Evolutionary conservation across 2,797 vertebrate genomes (phyloP).

Genomic region (Sebastolobus alascanus): DNA sequence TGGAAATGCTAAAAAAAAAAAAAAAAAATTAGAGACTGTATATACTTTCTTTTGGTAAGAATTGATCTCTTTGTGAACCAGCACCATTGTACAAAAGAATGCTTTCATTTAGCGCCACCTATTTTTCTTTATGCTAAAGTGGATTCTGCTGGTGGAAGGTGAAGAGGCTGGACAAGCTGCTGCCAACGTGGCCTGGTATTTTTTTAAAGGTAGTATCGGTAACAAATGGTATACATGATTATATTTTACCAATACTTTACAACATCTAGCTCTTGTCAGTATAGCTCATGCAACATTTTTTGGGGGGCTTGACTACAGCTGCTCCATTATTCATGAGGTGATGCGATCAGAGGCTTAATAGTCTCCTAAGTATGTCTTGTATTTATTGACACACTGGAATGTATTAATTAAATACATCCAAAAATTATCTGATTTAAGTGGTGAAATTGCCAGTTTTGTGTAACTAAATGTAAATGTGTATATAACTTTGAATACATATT

Average conservation of each 20-base stretch:
- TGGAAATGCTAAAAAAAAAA: conserved; percentile 2
- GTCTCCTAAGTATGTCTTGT: conserved; percentile 46
- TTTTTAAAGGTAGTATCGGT: conserved; percentile 99
- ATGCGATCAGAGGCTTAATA: conserved; percentile 21
- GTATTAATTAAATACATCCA: conserved; percentile 39
- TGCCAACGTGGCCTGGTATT: conserved; percentile 97
- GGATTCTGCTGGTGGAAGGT: conserved; percentile 97
- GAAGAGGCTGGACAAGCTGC: conserved; percentile 98
- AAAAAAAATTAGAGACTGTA: neutral
- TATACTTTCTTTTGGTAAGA: conserved; percentile 23
- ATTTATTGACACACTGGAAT: conserved; percentile 53
- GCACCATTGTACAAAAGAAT: conserved; percentile 89
- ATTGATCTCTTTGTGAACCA: conserved; percentile 94
- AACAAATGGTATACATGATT: conserved; percentile 88
- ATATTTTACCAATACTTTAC: conserved; percentile 75
- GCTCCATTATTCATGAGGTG: conserved; percentile 33
- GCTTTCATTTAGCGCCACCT: conserved; percentile 97
- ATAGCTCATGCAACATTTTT: conserved; percentile 41
- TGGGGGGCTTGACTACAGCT: conserved; percentile 28
- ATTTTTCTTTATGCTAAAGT: conserved; percentile 99
- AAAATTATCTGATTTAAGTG: conserved; percentile 33
- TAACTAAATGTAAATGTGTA: conserved; percentile 69
- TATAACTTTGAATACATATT: conserved; percentile 68
- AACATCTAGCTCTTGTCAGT: conserved; percentile 55
- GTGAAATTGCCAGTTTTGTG: conserved; percentile 46